A percentile compares a stretch with the other conserved stretches of the same genome.
Evolutionary conservation across 1,140 invertebrate genomes (phyloP).

Genomic region (Stegodyphus mimosarum): DNA sequence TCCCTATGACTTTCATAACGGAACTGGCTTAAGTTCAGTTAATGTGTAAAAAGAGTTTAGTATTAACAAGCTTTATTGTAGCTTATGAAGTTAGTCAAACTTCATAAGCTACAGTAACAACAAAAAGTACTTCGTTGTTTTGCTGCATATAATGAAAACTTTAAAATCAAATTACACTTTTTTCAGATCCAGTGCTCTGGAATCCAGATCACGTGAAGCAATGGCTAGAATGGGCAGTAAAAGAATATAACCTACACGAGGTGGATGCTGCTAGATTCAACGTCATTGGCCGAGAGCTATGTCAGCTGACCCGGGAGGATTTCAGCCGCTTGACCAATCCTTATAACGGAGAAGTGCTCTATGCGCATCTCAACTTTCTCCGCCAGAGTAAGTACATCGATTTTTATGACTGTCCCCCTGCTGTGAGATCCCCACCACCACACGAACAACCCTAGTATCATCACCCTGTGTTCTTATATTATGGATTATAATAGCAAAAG

Average conservation of each 20-base stretch:
- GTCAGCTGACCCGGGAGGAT: slow-evolving; percentile 69
- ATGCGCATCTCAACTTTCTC: slow-evolving; percentile 66
- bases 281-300: slow-evolving; percentile 73
- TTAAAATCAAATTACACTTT: not conserved
- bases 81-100: too few relatives aligned
- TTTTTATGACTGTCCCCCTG: not conserved
- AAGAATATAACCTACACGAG: slow-evolving; percentile 73
- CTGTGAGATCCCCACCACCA: not conserved
- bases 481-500: not conserved
- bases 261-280: slow-evolving; percentile 73
- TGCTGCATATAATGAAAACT: not conserved
- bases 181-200: slow-evolving; percentile 76
- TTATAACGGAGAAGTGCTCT: slow-evolving; percentile 65
- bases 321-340: slow-evolving; percentile 65
- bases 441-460: too few relatives aligned
- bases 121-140: too few relatives aligned
- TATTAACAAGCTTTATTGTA: too few relatives aligned
- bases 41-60: too few relatives aligned
- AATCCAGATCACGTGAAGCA: slow-evolving; percentile 73
- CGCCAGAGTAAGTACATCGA: slow-evolving; percentile 64
- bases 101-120: too few relatives aligned
- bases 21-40: too few relatives aligned
- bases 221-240: slow-evolving; percentile 76
- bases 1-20: too few relatives aligned
- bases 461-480: too few relatives aligned